Evolutionary conservation across 2,888 invertebrate species (phyloP), one percentile per base, ranked within the genome.

Genomic region (Parthenolecanium corni): DNA sequence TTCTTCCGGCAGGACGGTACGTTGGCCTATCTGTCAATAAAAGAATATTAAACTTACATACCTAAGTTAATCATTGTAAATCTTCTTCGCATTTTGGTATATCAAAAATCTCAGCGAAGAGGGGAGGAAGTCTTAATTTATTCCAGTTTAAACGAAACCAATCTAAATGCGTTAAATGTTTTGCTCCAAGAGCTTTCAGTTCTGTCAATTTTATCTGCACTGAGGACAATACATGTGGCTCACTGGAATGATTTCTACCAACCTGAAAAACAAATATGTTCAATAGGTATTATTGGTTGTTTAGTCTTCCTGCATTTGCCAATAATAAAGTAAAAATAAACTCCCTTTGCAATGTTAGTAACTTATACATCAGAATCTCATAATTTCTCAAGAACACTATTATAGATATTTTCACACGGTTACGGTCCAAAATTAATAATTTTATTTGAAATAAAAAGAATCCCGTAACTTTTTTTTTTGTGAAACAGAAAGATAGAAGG

Each of bases 51-150:
- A 36, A 49, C 53, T 58, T 47, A 58, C 49, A 38, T 58, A n/a
- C n/a, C n/a, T n/a, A n/a, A n/a, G n/a, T n/a, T n/a, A 36, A 58
- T 58, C 49, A 69, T 64, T 70, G 69, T 57, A 70, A 67, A 67
- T 85, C 85, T 71, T 85, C 86, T 72, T 85, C 86, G 71, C 82
- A 80, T 74, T 86, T 89, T 68, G 92, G 90, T 76, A 96, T 93
- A 81, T 96, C 95, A 76, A 93, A 96, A 70, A 95, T 92, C 76
- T 96, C 96, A 38, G 94, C 87, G 76, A 93, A 96, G 62, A 96
- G 81, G 2, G 94, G 92, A 52, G 95, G 95, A 70, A 95, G 80
- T 66, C 86, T 80, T 65, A 89, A 79, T 70, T 84, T 83, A 65
- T 82, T 81, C 93, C 93, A 94, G 76, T 88, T 84, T 70, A 84